These are phyloP conservation scores for Streblospio benedicti DNA, from an alignment of 1,140 invertebrate genomes.

Conservation along the genomic window DNA sequence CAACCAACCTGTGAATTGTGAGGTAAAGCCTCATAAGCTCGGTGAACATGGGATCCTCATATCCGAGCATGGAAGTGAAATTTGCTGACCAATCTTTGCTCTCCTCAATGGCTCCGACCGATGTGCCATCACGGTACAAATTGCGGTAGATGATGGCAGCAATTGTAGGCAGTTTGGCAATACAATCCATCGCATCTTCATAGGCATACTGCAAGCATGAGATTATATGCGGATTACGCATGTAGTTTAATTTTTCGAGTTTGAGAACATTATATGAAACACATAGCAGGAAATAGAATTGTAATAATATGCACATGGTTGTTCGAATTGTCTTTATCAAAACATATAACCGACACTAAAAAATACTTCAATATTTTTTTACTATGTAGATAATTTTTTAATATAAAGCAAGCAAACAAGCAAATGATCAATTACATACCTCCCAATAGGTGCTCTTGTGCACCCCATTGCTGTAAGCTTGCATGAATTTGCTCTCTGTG, in stretches of 20 bases:
- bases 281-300: no score
- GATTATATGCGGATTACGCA: no score
- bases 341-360: no score
- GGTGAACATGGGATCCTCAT: conserved; percentile 73
- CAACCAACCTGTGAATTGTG: conserved; percentile 69
- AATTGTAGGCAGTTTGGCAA: conserved; percentile 88
- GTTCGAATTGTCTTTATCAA: background rate
- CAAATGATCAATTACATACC: conserved; percentile 48
- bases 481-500: conserved; percentile 86
- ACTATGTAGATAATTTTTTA: no score
- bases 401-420: no score
- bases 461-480: conserved; percentile 78
- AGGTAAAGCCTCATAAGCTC: conserved; percentile 91
- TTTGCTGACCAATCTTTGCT: conserved; percentile 90
- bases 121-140: conserved; percentile 74
- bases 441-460: conserved; percentile 85
- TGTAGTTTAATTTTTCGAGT: no score
- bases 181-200: conserved; percentile 92
- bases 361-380: no score
- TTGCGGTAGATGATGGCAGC: conserved; percentile 92
- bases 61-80: conserved; percentile 86
- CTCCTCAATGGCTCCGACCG: conserved; percentile 76
- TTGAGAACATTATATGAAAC: no score
- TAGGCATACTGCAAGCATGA: conserved; percentile 57
- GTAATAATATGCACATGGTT: no score